Evolutionary conservation across 2,888 invertebrate genomes (phyloP), one percentile per base, ranked within the genome.

Genomic region (Leptogaster cylindrica): DNA sequence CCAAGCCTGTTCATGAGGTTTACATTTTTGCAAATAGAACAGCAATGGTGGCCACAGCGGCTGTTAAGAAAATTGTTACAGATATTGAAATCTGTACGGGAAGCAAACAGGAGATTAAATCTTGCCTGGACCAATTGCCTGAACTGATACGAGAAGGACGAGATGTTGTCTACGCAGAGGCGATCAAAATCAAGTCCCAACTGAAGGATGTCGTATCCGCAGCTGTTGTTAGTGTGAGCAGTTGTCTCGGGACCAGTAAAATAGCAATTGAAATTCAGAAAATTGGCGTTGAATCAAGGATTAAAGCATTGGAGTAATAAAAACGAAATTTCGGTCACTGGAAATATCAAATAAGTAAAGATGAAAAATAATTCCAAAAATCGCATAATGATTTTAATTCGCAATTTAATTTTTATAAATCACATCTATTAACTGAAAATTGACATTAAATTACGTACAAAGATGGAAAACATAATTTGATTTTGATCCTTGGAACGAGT

Each of bases 261-360:
- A 12, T 55, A 8, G n/a, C 39, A 12, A 55, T 55, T 23, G 55
- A 55, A 55, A 39, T 55, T 18, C 33, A 39, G 12, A 55, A 55
- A 12, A 7, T 23, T 2, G n/a, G 20, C 4, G 36, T 55, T 1
- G 36, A 16, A 10, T 12, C n/a, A 23, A 55, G 23, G 2, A 16
- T 55, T n/a, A 55, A 55, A 14, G 20, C 36, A 2, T 50, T 50
- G 27, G n/a, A n/a, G n/a, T n/a, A n/a, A n/a, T n/a, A n/a, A n/a
- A n/a, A n/a, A n/a, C n/a, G n/a, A n/a, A n/a, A n/a, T n/a, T n/a
- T n/a, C n/a, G n/a, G n/a, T n/a, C n/a, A 14, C 6, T 50, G 50
- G 28, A 7, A 25, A 25, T n/a, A n/a, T n/a, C n/a, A n/a, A n/a
- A n/a, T n/a, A n/a, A n/a, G n/a, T n/a, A n/a, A n/a, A n/a, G n/a